Conservation (phyloP, 2,113 vertebrate species). For the Prionailurus viverrinus region DNA sequence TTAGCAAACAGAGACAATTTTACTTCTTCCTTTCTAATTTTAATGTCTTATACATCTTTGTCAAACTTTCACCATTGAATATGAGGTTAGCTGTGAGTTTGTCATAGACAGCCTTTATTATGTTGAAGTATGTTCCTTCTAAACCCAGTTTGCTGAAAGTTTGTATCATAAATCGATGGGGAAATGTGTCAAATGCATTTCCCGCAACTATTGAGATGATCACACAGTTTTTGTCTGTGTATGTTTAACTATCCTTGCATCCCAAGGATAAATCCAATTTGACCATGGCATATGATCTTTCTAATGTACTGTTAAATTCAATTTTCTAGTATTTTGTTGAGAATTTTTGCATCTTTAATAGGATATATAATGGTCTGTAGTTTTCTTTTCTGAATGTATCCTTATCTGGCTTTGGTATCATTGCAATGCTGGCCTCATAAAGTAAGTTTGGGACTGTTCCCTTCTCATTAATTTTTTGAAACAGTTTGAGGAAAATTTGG, state of each 20-base stretch:
- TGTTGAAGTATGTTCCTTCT: background rate
- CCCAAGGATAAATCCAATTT: background rate
- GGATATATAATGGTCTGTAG: background rate
- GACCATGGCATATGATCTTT: background rate
- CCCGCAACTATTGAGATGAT: background rate
- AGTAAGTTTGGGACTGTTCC: background rate
- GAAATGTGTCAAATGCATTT: background rate
- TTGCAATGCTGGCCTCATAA: background rate
- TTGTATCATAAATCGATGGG: background rate
- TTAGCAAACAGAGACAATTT: background rate
- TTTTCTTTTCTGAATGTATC: background rate
- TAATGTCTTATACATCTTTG: background rate
- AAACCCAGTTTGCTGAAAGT: background rate
- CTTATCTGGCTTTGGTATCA: background rate
- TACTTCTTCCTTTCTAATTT: background rate
- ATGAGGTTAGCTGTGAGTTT: background rate
- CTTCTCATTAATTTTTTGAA: background rate
- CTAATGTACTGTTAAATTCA: background rate
- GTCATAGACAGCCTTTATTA: background rate
- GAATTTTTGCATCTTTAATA: background rate
- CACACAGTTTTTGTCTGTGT: background rate
- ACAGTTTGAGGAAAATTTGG: background rate
- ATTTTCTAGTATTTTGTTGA: background rate
- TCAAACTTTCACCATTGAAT: background rate
- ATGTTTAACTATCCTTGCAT: background rate